Conservation (phyloP, 2,113 vertebrate species). For the Oreocharis arfaki region DNA sequence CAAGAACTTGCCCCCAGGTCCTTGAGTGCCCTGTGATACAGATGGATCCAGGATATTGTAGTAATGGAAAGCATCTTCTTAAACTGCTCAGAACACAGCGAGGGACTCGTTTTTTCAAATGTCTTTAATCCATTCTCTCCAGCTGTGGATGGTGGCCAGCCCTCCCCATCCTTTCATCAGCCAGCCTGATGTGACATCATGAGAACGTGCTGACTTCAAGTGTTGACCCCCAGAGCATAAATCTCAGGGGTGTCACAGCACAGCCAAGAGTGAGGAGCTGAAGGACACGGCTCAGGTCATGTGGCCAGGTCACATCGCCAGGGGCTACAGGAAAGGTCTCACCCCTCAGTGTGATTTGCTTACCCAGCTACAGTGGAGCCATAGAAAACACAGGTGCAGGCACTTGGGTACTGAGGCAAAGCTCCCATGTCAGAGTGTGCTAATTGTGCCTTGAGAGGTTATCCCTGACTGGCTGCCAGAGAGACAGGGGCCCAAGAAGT, state of each 20-base stretch:
- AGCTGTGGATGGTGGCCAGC: not conserved
- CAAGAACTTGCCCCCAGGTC: not conserved
- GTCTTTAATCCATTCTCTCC: not conserved
- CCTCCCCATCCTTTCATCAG: not conserved
- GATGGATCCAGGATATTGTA: not conserved
- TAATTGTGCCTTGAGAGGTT: slow-evolving; percentile 5
- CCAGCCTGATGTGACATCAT: slow-evolving; percentile 6
- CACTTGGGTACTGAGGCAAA: not conserved
- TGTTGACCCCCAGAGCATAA: slow-evolving; percentile 49
- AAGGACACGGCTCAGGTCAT: slow-evolving; percentile 26
- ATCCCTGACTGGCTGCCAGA: not conserved
- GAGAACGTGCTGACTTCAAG: slow-evolving; percentile 8
- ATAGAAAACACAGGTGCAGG: slow-evolving; percentile 61
- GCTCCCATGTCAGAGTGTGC: not conserved
- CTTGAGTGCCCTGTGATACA: not conserved
- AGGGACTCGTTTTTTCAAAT: not conserved
- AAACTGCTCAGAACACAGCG: not conserved
- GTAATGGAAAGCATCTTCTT: not conserved
- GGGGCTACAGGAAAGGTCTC: slow-evolving; percentile 37
- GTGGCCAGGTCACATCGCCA: slow-evolving; percentile 35
- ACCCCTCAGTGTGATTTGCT: slow-evolving; percentile 5
- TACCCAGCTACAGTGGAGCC: slow-evolving; percentile 33
- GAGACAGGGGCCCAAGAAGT: not conserved
- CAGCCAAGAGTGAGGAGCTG: slow-evolving; percentile 34
- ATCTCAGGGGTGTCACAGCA: slow-evolving; percentile 38